A percentile compares a stretch with the other conserved stretches of the same genome.
Evolutionary conservation across 2,113 vertebrate genomes (phyloP).

Genomic region (Dasyprocta punctata): DNA sequence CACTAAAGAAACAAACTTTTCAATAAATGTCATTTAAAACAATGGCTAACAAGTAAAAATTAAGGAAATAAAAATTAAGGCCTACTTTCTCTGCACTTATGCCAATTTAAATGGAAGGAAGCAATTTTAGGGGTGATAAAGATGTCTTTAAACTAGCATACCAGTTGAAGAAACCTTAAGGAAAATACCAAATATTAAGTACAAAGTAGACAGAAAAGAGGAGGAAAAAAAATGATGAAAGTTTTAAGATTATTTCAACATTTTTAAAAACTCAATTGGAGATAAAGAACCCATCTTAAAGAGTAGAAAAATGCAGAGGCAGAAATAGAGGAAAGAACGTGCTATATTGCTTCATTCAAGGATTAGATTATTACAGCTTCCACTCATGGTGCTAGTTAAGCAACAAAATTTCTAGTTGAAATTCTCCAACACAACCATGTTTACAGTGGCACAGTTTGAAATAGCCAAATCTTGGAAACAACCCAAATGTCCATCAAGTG

Average conservation of each 20-base stretch:
- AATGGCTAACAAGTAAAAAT: constrained; percentile 1
- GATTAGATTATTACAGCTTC: background rate
- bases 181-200: constrained; percentile 2
- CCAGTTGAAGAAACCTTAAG: background rate
- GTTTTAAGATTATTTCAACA: background rate
- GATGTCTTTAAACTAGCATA: background rate
- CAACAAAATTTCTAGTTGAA: constrained; percentile 24
- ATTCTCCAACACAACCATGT: background rate
- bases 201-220: background rate
- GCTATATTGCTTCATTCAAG: background rate
- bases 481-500: background rate
- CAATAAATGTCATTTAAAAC: constrained; percentile 13
- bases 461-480: background rate
- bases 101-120: background rate
- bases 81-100: background rate
- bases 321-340: background rate
- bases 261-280: background rate
- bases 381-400: background rate
- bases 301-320: background rate
- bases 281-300: background rate
- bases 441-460: background rate
- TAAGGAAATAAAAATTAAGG: background rate
- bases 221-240: background rate
- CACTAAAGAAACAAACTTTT: background rate
- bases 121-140: background rate